Evolutionary conservation across 2,888 invertebrate species (phyloP).

Genomic region (Pycnomerus fuliginosus): DNA sequence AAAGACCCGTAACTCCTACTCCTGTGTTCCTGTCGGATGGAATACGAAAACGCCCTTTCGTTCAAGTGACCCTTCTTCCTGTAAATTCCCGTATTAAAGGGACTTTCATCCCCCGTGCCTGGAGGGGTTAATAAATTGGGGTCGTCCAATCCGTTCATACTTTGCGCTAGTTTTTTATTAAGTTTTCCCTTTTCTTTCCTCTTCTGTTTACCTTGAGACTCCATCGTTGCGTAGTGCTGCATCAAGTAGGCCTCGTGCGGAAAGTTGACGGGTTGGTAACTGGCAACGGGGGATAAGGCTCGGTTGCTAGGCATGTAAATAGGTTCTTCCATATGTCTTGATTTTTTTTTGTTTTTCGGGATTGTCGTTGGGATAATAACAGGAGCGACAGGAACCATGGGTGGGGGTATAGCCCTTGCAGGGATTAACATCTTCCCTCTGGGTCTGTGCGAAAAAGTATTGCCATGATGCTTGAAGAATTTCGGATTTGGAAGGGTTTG

Average conservation of each 20-base stretch:
- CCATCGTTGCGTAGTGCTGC: conserved; percentile 60
- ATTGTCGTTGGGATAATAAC: conserved; percentile 58
- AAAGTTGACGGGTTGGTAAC: conserved; percentile 59
- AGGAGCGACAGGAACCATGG: conserved; percentile 49
- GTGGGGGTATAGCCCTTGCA: conserved; percentile 55
- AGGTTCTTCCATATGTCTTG: conserved; percentile 59
- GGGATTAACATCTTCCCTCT: conserved; percentile 59
- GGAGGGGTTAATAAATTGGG: conserved; percentile 43
- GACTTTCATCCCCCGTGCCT: conserved; percentile 53
- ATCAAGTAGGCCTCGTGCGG: conserved; percentile 61
- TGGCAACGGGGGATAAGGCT: conserved; percentile 59
- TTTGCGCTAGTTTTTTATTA: conserved; percentile 65
- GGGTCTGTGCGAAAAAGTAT: conserved; percentile 52
- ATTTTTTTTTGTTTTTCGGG: conserved; percentile 57
- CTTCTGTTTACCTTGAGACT: conserved; percentile 54
- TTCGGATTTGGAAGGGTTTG: conserved; percentile 53
- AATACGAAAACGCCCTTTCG: conserved; percentile 91
- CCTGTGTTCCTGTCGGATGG: conserved; percentile 89
- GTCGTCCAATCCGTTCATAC: conserved; percentile 65
- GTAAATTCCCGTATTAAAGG: conserved; percentile 81
- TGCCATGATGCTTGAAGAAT: conserved; percentile 53
- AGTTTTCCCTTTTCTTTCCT: conserved; percentile 60
- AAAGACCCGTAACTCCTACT: conserved; percentile 90
- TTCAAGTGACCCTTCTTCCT: conserved; percentile 89
- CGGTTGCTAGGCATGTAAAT: conserved; percentile 60